These are phyloP conservation scores for Actinia tenebrosa DNA, from an alignment of 64 coral and sea anemone genomes.

Conservation along the genomic window DNA sequence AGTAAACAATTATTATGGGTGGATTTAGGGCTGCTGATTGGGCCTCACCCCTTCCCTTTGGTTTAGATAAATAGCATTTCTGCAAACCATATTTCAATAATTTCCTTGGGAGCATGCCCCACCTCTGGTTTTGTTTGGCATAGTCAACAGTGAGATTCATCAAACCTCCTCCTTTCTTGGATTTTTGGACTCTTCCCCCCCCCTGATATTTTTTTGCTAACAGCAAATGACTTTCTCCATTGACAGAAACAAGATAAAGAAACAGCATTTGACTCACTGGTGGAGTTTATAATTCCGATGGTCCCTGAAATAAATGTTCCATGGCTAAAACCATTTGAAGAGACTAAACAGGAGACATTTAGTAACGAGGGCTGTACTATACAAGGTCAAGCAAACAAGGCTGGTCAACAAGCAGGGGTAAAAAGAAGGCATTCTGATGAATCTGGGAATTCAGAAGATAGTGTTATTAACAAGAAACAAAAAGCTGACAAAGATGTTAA, in stretches of 20 bases:
- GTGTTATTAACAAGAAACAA: neutral
- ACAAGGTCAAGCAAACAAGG: neutral
- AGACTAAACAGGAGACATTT: neutral
- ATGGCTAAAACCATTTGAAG: slow-evolving; percentile 17
- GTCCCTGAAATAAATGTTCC: slow-evolving; percentile 23
- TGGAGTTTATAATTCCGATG: slow-evolving; percentile 25
- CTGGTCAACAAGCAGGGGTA: neutral
- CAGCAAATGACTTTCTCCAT: neutral
- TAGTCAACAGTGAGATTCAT: no score
- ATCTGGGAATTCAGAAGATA: neutral
- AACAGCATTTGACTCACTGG: slow-evolving; percentile 32
- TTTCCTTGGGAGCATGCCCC: no score
- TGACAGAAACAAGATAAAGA: slow-evolving; percentile 11
- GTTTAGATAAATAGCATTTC: no score
- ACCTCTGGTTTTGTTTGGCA: no score
- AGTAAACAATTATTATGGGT: no score
- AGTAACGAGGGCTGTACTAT: neutral
- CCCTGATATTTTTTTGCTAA: neutral
- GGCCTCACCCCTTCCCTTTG: no score
- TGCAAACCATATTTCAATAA: no score
- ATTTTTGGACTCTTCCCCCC: no score
- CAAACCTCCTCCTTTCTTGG: no score
- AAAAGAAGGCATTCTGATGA: neutral
- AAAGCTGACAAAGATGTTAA: neutral
- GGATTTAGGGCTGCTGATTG: no score